phyloP scores from a whole-genome alignment of 1,140 invertebrate genomes.

The Calosoma granatense region DNA sequence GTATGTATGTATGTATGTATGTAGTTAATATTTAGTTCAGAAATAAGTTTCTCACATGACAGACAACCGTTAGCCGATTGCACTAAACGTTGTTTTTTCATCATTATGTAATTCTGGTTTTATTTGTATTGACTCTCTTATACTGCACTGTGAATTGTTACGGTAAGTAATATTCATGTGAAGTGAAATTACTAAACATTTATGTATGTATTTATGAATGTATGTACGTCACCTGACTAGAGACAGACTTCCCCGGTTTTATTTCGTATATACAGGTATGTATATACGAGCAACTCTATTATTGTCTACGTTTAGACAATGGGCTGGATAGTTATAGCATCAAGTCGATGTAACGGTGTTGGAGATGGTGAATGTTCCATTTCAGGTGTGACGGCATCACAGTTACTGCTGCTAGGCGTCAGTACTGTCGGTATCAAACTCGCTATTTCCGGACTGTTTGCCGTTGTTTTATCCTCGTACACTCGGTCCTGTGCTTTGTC shows the following conservation, averaged over 20 bases:
- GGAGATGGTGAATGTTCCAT: slow-evolving; percentile 36
- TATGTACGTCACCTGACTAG: too few species aligned
- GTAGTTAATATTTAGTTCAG: not conserved
- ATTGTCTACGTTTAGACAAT: slow-evolving; percentile 25
- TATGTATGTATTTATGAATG: too few species aligned
- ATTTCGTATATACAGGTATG: too few species aligned
- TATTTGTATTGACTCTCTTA: too few species aligned
- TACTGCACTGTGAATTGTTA: too few species aligned
- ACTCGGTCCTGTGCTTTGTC: slow-evolving; percentile 54
- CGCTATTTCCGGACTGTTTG: slow-evolving; percentile 44
- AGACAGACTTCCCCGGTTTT: too few species aligned
- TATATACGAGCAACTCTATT: too few species aligned
- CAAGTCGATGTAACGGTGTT: slow-evolving; percentile 39
- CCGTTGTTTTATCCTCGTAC: slow-evolving; percentile 37
- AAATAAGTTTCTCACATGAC: not conserved
- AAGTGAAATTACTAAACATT: not conserved
- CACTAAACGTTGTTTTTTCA: too few species aligned
- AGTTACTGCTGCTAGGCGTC: slow-evolving; percentile 37
- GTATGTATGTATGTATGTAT: not conserved
- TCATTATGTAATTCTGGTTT: too few species aligned
- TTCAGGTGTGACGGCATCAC: slow-evolving; percentile 35
- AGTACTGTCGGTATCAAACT: slow-evolving; percentile 39
- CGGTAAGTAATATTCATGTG: too few species aligned
- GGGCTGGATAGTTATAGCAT: slow-evolving; percentile 39
- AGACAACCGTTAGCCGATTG: too few species aligned